Base-by-base conservation (phyloP, 2,888 invertebrate genomes). In the Microdon myrmicae region DNA sequence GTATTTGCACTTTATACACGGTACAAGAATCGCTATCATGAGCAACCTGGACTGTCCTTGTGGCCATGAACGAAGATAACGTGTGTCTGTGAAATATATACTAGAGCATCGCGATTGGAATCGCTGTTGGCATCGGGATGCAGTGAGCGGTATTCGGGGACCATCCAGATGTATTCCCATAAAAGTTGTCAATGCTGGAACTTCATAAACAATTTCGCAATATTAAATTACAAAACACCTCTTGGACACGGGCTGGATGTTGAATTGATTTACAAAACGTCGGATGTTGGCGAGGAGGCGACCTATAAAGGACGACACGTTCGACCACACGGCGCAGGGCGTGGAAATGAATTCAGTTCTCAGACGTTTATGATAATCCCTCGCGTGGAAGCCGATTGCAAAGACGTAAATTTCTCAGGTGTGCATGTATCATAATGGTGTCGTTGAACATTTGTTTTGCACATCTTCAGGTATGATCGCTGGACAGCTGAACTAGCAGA, bases 151-250 rank as follows among this genome's bases (percentile, higher is more conserved):
- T n/a, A n/a, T n/a, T 32, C 55, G 28, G 28, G 47, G 45, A 12
- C 31, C 39, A 45, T 32, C 20, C 45, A 59, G 67, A 49, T 59
- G 67, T 68, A 68, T 74, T 74, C 75, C 74, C 75, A 64, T 64
- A 64, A 64, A 64, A 64, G 64, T 64, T 64, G 64, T 64, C 64
- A 64, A 64, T 58, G 64, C 45, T 64, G 58, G 64, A 64, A 64
- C 58, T 64, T 58, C 58, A 64, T 64, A 64, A 64, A 64, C 64
- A 64, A 64, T 64, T 64, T 64, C 58, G 58, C 58, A 64, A 64
- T 64, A 64, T 64, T 64, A 64, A 64, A 64, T 64, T 64, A 64
- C 64, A 64, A 64, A 64, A 64, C 64, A 64, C 64, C 64, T 64
- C 64, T 64, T 56, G 64, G 64, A 64, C 64, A 64, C 64, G 58